Percentiles rank a stretch among this genome's conserved stretches.
Evolutionary conservation across 2,113 vertebrate genomes (phyloP).

Genomic region (Notothenia coriiceps): DNA sequence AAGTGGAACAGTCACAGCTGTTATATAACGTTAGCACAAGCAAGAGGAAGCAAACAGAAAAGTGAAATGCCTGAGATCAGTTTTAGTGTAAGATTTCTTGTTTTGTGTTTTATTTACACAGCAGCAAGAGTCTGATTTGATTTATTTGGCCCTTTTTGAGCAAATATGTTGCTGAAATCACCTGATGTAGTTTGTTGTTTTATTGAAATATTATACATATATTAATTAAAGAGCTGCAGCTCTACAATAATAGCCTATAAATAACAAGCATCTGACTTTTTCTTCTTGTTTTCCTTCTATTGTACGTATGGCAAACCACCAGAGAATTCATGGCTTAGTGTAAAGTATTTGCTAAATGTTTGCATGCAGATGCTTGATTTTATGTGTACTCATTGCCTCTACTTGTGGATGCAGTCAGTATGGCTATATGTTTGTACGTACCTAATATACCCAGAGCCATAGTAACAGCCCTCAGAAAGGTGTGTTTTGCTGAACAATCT

Average conservation of each 20-base stretch:
- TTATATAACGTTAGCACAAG: constrained; percentile 11
- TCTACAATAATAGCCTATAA: background rate
- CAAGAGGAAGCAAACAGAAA: constrained; percentile 6
- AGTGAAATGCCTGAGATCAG: background rate
- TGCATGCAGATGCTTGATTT: background rate
- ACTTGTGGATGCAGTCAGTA: background rate
- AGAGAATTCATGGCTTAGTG: constrained; percentile 1
- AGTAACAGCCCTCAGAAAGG: constrained; percentile 36
- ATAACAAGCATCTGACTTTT: constrained; percentile 1
- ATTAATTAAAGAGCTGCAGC: background rate
- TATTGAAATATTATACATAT: background rate
- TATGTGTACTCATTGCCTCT: constrained; percentile 9
- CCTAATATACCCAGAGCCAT: constrained; percentile 27
- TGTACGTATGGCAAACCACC: constrained; percentile 2
- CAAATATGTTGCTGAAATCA: background rate
- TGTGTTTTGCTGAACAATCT: constrained; percentile 45
- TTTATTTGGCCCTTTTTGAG: background rate
- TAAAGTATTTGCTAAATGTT: background rate
- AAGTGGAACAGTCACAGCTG: constrained; percentile 4
- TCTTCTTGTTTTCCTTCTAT: background rate
- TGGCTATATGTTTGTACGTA: background rate
- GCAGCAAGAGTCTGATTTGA: background rate
- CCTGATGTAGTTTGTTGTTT: background rate
- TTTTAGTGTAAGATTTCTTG: background rate
- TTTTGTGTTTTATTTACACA: background rate